These are phyloP conservation scores for Esox masquinongy DNA, from an alignment of 2,797 vertebrate species.

Conservation along the genomic window DNA sequence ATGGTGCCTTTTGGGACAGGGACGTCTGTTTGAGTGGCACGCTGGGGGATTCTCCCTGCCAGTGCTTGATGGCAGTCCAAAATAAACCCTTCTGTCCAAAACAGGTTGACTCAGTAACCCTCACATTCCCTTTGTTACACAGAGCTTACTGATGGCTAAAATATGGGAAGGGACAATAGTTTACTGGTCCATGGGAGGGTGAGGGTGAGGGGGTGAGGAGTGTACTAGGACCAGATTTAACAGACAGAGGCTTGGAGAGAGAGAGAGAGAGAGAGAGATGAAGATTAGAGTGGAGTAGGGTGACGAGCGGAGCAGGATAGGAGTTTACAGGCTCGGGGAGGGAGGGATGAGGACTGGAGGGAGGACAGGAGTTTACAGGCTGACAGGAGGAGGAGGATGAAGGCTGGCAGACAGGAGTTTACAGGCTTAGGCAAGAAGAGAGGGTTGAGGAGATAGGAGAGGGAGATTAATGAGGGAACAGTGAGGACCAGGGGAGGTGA, in stretches of 20 bases:
- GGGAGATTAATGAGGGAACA: conserved; percentile 24
- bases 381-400: background rate
- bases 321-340: conserved; percentile 21
- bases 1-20: background rate
- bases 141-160: conserved; percentile 50
- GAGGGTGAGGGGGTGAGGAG: no score
- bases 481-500: conserved; percentile 24
- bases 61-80: conserved; percentile 61
- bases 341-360: background rate
- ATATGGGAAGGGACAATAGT: no score
- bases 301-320: conserved; percentile 1
- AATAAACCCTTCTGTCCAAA: conserved; percentile 58
- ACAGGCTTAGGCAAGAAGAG: background rate
- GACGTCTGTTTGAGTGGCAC: conserved; percentile 22
- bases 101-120: conserved; percentile 47
- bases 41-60: conserved; percentile 22
- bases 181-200: no score
- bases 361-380: background rate
- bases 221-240: no score
- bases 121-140: conserved; percentile 63
- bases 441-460: background rate
- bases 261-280: no score
- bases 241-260: no score
- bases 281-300: no score
- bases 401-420: conserved; percentile 39